phyloP scores from a whole-genome alignment of 2,113 vertebrate species.

The Anarhynchus alexandrinus region DNA sequence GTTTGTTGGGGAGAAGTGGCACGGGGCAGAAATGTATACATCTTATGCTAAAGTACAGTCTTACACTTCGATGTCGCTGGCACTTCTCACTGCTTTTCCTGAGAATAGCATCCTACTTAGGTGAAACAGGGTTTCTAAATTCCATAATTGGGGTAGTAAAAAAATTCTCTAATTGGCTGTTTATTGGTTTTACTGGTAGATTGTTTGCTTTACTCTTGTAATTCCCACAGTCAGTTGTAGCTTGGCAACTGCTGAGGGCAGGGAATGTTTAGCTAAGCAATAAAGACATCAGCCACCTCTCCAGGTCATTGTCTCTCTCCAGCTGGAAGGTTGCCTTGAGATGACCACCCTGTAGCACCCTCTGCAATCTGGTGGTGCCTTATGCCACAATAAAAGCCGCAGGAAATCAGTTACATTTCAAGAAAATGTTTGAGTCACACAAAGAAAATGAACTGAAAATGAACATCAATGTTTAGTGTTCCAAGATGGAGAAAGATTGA shows the following conservation, averaged over 20 bases:
- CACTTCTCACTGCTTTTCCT: background rate
- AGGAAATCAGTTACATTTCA: background rate
- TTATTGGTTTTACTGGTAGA: background rate
- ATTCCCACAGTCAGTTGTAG: background rate
- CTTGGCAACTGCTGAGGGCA: background rate
- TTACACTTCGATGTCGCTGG: background rate
- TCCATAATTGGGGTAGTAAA: background rate
- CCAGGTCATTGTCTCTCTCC: background rate
- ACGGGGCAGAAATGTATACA: background rate
- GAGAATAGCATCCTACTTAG: background rate
- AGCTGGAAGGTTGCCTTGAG: background rate
- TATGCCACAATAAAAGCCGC: background rate
- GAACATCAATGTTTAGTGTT: background rate
- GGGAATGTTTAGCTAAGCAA: background rate
- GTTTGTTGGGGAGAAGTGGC: background rate
- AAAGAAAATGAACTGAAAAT: background rate
- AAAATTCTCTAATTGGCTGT: background rate
- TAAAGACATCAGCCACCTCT: background rate
- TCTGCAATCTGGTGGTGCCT: slow-evolving; percentile 22
- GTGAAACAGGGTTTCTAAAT: background rate
- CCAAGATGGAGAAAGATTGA: background rate
- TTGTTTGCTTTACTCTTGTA: background rate
- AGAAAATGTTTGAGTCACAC: background rate
- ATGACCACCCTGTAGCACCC: background rate
- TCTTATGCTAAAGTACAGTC: background rate